Evolutionary conservation across 2,797 vertebrate genomes (phyloP), one percentile per base, ranked within the genome.

Genomic region (Crypturellus tataupa): DNA sequence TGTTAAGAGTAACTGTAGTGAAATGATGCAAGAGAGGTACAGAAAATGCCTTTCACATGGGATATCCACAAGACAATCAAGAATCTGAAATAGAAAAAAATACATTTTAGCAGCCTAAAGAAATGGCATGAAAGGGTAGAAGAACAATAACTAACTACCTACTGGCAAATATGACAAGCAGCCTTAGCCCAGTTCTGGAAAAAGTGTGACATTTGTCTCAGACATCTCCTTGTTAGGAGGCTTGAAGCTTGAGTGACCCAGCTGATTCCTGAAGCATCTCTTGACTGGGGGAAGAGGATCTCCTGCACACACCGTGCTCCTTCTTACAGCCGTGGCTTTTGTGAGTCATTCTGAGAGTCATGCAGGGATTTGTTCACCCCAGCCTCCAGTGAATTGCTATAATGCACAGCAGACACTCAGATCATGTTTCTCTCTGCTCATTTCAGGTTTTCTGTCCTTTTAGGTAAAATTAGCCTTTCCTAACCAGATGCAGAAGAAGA

Each of bases 321-420:
- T 23, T 53, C 58, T 37, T 33, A 42, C 6, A 14, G 49, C 14
- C 3, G 0, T 33, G 49, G 40, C 42, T 60, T 77, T 27, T 67
- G 44, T 91, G 82, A 93, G 23, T 85, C 59, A 72, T 46, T 40
- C 47, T 18, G 19, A 56, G 81, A 93, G n/a, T 85, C 82, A 87
- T 16, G n/a, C n/a, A 27, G 47, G 31, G 76, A 75, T 75, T 60
- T 79, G 58, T 40, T 86, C 79, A 76, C 46, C 20, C 69, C 12
- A 5, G 21, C 3, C 55, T 33, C 77, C 55, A 84, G 63, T 39
- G 49, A 89, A 79, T 25, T 35, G 59, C 42, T 72, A 44, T 17
- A 39, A 47, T 59, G 73, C 42, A 40, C n/a, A 56, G 59, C 42
- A 17, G 63, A 27, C 40, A 35, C 20, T 29, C 51, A 70, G 2